These are phyloP conservation scores for Timema podura DNA, from an alignment of 2,888 invertebrate species.

Conservation along the genomic window DNA sequence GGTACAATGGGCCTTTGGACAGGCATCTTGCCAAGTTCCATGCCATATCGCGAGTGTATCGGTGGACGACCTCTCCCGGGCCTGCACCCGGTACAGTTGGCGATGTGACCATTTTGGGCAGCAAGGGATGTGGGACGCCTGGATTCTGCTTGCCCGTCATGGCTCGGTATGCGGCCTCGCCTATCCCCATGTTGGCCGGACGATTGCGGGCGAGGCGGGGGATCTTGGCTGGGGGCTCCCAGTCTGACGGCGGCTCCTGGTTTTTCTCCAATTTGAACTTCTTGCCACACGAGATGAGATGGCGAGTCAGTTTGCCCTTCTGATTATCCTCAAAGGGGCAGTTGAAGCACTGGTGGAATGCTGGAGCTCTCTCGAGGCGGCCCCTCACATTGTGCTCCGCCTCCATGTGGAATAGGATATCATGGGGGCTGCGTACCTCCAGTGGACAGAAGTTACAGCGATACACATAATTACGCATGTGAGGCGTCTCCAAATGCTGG, in stretches of 20 bases:
- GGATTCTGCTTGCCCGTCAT: slow-evolving; percentile 26
- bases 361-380: slow-evolving; percentile 76
- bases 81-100: slow-evolving; percentile 38
- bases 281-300: slow-evolving; percentile 81
- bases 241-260: slow-evolving; percentile 79
- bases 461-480: slow-evolving; percentile 82
- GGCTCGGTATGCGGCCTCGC: slow-evolving; percentile 47
- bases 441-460: slow-evolving; percentile 77
- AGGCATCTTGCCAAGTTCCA: slow-evolving; percentile 23
- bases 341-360: slow-evolving; percentile 87
- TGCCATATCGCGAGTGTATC: slow-evolving; percentile 43
- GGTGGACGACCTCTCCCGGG: slow-evolving; percentile 47
- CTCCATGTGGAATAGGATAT: slow-evolving; percentile 89
- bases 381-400: slow-evolving; percentile 81
- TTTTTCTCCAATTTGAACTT: slow-evolving; percentile 86
- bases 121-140: slow-evolving; percentile 40
- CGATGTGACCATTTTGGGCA: slow-evolving; percentile 47
- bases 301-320: slow-evolving; percentile 84
- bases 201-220: slow-evolving; percentile 59
- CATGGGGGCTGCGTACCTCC: slow-evolving; percentile 78
- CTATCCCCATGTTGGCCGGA: slow-evolving; percentile 31
- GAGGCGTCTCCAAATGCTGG: slow-evolving; percentile 85
- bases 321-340: slow-evolving; percentile 94
- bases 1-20: slow-evolving; percentile 28
- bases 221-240: slow-evolving; percentile 93